Evolutionary conservation across 2,888 invertebrate species (phyloP), one percentile per base, ranked within the genome.

Genomic region (Trachelus troglodyta): DNA sequence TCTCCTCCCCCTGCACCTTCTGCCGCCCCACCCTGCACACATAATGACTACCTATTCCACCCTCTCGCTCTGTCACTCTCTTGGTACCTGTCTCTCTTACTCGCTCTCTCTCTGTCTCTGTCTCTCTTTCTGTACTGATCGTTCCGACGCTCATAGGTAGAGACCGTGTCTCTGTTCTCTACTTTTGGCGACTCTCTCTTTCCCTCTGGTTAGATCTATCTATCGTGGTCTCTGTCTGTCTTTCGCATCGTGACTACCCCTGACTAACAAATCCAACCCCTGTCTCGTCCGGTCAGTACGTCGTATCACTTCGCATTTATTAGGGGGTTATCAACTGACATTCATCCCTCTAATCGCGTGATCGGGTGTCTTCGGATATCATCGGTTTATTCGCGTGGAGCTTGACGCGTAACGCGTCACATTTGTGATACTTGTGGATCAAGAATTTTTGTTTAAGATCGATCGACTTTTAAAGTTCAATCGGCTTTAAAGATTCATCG

Each of bases 1-100:
- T n/a, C 34, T 69, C 76, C n/a, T 37, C 76, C 75, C 74, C 30
- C 56, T 23, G 56, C 56, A 56, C 56, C 23, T 56, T 56, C 37
- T 37, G 15, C 74, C 77, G 34, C 77, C 69, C 75, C 56, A 23
- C 23, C 23, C 56, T 1, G 3, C 56, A 56, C 90, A 90, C 90
- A 90, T 91, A 91, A 90, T 90, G 90, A 91, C 91, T 91, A 91
- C 90, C 91, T 91, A 90, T 90, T 87, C 87, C 87, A 85, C 85
- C 37, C 79, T 74, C 69, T 69, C 73, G 69, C 73, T 75, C 79
- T 76, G 35, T 34, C 82, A 71, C 75, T 71, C 74, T 77, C 76
- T 73, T 69, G 76, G 23, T 37, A 37, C 73, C 79, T 30, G 40
- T 34, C 69, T 56, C 69, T 35, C 34, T 30, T 15, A 33, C 56